Base-by-base conservation (phyloP, 2,888 invertebrate genomes). In the Beris morrisii region DNA sequence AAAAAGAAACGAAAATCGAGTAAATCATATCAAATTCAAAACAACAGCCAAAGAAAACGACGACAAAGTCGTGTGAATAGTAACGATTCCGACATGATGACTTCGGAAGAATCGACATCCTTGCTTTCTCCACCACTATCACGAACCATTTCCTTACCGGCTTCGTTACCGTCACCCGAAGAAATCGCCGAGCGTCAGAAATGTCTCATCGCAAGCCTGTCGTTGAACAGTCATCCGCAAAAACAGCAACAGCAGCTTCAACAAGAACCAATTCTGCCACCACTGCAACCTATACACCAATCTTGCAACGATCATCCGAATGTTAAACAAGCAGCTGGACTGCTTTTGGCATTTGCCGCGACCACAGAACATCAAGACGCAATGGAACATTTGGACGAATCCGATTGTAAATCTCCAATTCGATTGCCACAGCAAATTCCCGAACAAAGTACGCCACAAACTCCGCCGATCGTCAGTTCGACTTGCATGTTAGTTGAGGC, bases 401-500 rank as follows among this genome's bases (percentile, higher is more conserved):
- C 50, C n/a, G 4, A 13, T 5, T 50, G 50, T 38, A 61, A 52
- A 38, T 61, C 61, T 1, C 52, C 61, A 12, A 12, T 61, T 15
- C 61, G 61, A 13, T 12, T 61, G 22, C 61, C 50, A 3, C 67
- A 68, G 32, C 44, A 50, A 15, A 32, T 72, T 5, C 5, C 46
- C 22, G 64, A 64, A 22, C 54, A 13, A 6, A 9, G 30, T 72
- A 79, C 74, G n/a, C 78, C 74, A 12, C 71, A 73, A 11, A 72
- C 73, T 6, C 73, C 75, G 4, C 73, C 76, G 4, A 72, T 74
- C 0, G 80, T 93, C 0, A 92, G 92, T 67, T 90, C 92, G 3
- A 91, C 92, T 0, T 93, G 92, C 76, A 80, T 92, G 22, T 77
- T 93, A 63, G 91, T 93, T 4, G 92, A 92, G 71, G 92, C 92